Evolutionary conservation across 2,888 invertebrate species (phyloP), one percentile per base, ranked within the genome.

Genomic region (Folsomia manolachei): DNA sequence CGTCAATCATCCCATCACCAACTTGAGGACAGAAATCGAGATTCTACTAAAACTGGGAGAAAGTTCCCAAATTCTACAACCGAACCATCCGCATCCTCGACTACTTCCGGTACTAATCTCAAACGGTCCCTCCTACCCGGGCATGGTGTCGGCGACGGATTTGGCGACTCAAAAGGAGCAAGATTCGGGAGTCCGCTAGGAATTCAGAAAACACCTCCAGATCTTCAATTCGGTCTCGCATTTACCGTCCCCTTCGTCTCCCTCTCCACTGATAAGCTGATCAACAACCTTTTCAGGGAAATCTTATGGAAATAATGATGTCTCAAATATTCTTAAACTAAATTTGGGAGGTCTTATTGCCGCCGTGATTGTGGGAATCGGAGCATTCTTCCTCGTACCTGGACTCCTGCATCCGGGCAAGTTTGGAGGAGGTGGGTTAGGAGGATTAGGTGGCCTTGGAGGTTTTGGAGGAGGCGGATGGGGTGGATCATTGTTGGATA

Each of bases 201-300:
- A 19, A 83, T 78, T 25, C 75, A 77, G 52, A 78, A 78, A 65
- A 70, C 74, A 1, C 76, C 79, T 7, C 79, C 79, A 18, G 79
- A 79, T 27, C 70, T 79, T 11, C 69, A 79, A 74, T 79, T 79
- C 71, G 79, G 79, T 0, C 69, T 79, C 1, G 76, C 78, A 1
- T 78, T 79, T 65, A 79, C 79, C 18, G 77, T 79, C 27, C 79
- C 79, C 4, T 79, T 79, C 60, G 73, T 79, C 18, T 75, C 75
- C 1, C 53, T 79, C 21, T 76, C 77, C 14, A 79, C 79, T 18
- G 77, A 79, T 14, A 73, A 75, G 39, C 71, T 79, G 2, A 53
- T 79, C 19, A 69, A 70, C 14, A n/a, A 69, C 71, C 11, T 65
- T 75, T 24, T 39, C 69, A 19, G 75, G 77, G 19, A 72, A 73